Conservation (phyloP, 2,797 vertebrate species). For the Urocyon cinereoargenteus region DNA sequence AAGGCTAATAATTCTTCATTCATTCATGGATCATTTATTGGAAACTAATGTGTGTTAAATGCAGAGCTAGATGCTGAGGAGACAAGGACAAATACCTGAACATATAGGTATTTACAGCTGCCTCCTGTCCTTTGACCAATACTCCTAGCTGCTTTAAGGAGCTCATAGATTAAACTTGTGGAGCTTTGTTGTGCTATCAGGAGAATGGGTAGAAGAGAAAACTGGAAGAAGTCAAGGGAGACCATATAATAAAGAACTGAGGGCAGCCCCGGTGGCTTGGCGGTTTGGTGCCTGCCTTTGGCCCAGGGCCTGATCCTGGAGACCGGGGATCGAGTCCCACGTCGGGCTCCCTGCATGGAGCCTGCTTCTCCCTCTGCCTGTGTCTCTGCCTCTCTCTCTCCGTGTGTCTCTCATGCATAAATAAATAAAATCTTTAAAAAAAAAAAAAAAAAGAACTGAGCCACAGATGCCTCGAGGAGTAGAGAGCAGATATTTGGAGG, state of each 20-base stretch:
- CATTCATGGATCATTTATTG: background rate
- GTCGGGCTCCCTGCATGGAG: too few species aligned
- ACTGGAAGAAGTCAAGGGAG: background rate
- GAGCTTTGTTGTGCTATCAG: background rate
- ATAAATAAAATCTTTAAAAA: too few species aligned
- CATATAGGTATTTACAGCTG: background rate
- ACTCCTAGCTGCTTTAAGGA: background rate
- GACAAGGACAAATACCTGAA: constrained; percentile 4
- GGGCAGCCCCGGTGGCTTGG: too few species aligned
- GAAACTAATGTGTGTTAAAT: constrained; percentile 19
- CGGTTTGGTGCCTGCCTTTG: too few species aligned
- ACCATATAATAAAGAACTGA: background rate
- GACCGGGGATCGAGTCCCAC: too few species aligned
- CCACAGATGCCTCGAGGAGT: background rate
- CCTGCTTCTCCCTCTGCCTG: too few species aligned
- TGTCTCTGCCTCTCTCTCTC: too few species aligned
- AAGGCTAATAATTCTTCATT: constrained; percentile 2
- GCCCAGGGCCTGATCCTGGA: too few species aligned
- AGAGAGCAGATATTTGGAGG: background rate
- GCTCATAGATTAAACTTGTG: background rate
- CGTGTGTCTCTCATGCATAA: too few species aligned
- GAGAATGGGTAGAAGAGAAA: background rate
- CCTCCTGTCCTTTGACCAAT: background rate
- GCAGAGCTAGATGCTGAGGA: background rate
- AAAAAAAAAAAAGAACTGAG: background rate